Conservation (phyloP, 2,113 vertebrate genomes). For the Callaeas wilsoni region DNA sequence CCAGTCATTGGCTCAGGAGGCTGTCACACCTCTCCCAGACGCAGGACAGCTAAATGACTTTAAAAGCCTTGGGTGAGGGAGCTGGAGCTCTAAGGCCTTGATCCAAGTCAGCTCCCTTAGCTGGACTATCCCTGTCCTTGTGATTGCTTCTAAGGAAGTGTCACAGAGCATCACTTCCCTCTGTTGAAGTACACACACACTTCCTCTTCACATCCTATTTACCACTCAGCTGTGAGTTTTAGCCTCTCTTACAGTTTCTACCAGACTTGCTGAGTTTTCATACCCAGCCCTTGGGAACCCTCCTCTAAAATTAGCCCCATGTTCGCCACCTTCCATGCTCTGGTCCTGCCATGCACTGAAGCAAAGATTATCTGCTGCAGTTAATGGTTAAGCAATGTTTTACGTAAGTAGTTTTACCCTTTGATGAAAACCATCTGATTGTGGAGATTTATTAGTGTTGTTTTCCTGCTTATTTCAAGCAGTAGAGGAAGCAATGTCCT, state of each 20-base stretch:
- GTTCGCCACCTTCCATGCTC: background rate
- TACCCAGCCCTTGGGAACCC: background rate
- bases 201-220: background rate
- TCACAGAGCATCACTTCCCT: background rate
- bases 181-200: background rate
- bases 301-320: background rate
- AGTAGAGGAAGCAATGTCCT: background rate
- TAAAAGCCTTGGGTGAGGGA: background rate
- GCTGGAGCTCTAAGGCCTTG: background rate
- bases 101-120: background rate
- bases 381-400: conserved; percentile 48
- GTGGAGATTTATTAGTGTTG: background rate
- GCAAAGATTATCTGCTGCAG: conserved; percentile 32
- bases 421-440: background rate
- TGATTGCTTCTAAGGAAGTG: background rate
- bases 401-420: conserved; percentile 11
- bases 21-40: background rate
- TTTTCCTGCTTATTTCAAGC: background rate
- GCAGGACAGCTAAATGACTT: background rate
- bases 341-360: background rate
- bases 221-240: background rate
- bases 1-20: background rate
- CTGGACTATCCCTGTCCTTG: background rate
- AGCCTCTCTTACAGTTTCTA: background rate
- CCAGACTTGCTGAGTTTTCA: background rate